A percentile compares a stretch with the other conserved stretches of the same genome.
Conservation (phyloP, 2,113 vertebrate species). For the Heliornis fulica region DNA sequence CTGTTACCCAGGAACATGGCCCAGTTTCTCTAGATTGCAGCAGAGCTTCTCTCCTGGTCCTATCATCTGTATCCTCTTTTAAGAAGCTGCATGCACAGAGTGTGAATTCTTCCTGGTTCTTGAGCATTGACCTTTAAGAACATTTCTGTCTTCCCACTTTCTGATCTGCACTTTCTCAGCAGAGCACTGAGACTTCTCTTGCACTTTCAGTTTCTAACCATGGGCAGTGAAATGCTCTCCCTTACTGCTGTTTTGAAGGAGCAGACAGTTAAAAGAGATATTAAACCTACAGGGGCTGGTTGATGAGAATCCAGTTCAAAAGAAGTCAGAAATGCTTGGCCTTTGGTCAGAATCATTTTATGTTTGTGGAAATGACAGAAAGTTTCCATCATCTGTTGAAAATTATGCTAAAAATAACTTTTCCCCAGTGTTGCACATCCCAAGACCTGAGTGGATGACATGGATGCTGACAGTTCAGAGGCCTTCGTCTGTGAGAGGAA, state of each 20-base stretch:
- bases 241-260: background rate
- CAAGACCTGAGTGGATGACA: background rate
- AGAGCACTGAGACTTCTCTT: background rate
- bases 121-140: background rate
- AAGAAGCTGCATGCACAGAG: background rate
- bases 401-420: conserved; percentile 33
- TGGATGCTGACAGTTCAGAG: background rate
- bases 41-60: background rate
- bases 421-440: background rate
- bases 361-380: background rate
- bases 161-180: background rate
- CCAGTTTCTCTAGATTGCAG: background rate
- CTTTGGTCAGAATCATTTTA: background rate
- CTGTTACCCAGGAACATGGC: background rate
- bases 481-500: background rate
- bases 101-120: background rate
- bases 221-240: background rate
- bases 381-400: conserved; percentile 34
- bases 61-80: background rate
- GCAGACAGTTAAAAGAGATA: background rate
- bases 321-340: background rate
- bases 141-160: background rate
- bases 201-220: background rate
- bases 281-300: background rate
- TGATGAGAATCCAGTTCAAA: background rate